Conservation (phyloP, 2,113 vertebrate genomes). For the Bungarus multicinctus region DNA sequence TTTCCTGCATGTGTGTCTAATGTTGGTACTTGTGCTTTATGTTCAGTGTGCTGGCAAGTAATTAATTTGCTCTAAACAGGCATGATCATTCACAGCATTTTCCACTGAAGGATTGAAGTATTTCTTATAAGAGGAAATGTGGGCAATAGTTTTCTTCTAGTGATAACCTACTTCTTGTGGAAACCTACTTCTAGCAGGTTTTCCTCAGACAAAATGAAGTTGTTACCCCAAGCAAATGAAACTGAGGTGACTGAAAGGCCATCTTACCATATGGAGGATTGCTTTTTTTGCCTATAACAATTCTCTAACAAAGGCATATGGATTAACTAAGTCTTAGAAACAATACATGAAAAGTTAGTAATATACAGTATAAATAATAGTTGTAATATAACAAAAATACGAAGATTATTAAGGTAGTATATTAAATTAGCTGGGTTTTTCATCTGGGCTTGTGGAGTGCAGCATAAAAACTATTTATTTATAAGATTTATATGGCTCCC, state of each 20-base stretch:
- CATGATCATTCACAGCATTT: background rate
- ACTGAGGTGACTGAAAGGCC: background rate
- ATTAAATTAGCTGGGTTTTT: background rate
- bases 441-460: background rate
- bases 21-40: background rate
- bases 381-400: background rate
- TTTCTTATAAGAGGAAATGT: background rate
- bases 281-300: background rate
- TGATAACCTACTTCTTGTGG: no score
- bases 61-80: background rate
- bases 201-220: background rate
- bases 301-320: background rate
- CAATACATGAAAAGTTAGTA: background rate
- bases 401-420: background rate
- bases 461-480: background rate
- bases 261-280: background rate
- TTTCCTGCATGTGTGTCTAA: conserved; percentile 8
- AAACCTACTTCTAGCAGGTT: no score
- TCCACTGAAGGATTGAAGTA: background rate
- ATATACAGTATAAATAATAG: background rate
- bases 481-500: background rate
- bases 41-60: background rate
- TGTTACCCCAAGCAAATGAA: background rate
- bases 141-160: background rate
- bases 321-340: background rate